phyloP scores from a whole-genome alignment of 2,113 vertebrate genomes.

The Nansenia antarctica region DNA sequence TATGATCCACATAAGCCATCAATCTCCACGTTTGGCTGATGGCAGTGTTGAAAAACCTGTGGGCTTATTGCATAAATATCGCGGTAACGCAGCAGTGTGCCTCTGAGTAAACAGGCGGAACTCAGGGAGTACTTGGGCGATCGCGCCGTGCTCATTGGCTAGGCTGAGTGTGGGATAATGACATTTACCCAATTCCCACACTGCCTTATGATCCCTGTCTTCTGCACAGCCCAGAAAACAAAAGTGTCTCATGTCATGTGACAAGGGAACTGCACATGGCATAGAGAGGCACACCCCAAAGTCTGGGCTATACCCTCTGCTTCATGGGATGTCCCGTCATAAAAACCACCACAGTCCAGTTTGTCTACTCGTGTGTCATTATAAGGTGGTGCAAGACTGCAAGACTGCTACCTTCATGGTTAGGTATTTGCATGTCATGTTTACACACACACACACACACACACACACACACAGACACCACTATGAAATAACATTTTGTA shows the following conservation, averaged over 20 bases:
- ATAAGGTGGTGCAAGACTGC: too few relatives aligned
- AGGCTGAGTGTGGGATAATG: slow-evolving; percentile 74
- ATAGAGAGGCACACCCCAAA: slow-evolving; percentile 54
- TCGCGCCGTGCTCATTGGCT: slow-evolving; percentile 49
- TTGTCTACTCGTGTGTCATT: too few relatives aligned
- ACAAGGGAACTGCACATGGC: slow-evolving; percentile 31
- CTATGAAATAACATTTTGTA: too few relatives aligned
- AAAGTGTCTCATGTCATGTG: slow-evolving; percentile 61
- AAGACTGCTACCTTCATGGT: too few relatives aligned
- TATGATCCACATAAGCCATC: slow-evolving; percentile 8
- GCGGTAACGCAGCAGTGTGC: slow-evolving; percentile 17
- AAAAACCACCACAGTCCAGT: slow-evolving; percentile 32
- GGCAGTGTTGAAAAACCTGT: slow-evolving; percentile 47
- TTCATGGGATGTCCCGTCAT: slow-evolving; percentile 33
- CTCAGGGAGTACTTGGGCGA: slow-evolving; percentile 7
- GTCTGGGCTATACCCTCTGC: slow-evolving; percentile 20
- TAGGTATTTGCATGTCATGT: too few relatives aligned
- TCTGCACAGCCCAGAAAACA: slow-evolving; percentile 70
- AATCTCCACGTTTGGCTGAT: slow-evolving; percentile 23
- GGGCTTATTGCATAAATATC: slow-evolving; percentile 17
- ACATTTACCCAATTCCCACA: slow-evolving; percentile 72
- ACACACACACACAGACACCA: too few relatives aligned
- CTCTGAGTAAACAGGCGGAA: slow-evolving; percentile 52
- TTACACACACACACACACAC: too few relatives aligned
- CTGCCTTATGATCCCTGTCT: slow-evolving; percentile 51